phyloP scores from a whole-genome alignment of 1,140 invertebrate species.

The Cherax quadricarinatus region DNA sequence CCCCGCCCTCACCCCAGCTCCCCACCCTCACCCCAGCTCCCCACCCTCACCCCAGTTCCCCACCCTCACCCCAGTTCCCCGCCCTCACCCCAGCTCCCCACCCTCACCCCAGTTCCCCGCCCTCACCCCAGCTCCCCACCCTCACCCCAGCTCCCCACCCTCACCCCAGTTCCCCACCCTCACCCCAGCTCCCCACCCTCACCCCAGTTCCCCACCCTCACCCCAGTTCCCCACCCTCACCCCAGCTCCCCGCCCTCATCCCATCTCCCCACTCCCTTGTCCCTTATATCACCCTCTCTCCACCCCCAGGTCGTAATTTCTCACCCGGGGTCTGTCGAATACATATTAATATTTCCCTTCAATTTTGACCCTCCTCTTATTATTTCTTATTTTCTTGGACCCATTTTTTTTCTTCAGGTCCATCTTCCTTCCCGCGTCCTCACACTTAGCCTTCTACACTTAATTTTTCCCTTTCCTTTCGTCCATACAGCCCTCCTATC shows the following conservation, averaged over 20 bases:
- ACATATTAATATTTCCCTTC: not conserved
- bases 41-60: too few relatives aligned
- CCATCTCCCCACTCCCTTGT: not conserved
- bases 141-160: not conserved
- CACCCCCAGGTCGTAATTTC: not conserved
- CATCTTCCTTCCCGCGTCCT: not conserved
- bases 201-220: not conserved
- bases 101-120: too few relatives aligned
- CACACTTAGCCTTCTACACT: not conserved
- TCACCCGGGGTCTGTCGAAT: constrained; percentile 7
- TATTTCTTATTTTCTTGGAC: not conserved
- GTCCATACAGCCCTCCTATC: not conserved
- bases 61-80: not conserved
- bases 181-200: not conserved
- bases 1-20: not conserved
- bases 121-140: not conserved
- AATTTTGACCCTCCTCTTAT: not conserved
- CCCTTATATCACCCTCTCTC: not conserved
- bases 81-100: not conserved
- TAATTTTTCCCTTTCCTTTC: not conserved
- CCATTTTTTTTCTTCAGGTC: not conserved
- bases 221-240: not conserved
- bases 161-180: not conserved
- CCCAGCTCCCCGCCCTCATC: not conserved
- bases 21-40: not conserved